These are phyloP conservation scores for Tringa solitaria DNA, from an alignment of 2,113 vertebrate genomes.

Conservation along the genomic window DNA sequence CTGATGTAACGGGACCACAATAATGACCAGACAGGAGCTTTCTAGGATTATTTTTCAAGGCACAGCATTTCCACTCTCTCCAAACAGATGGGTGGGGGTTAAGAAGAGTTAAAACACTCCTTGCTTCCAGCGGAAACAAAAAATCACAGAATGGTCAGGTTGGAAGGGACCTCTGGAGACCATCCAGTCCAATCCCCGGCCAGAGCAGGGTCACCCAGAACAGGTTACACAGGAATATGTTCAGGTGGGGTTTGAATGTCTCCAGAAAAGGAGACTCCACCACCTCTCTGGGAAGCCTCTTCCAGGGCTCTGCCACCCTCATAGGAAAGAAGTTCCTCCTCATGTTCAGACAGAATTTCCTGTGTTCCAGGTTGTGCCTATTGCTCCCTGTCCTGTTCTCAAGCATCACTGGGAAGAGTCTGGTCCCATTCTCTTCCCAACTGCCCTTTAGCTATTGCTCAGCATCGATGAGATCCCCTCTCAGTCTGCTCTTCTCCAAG, in stretches of 20 bases:
- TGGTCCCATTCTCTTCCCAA: background rate
- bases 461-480: background rate
- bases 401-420: background rate
- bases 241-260: background rate
- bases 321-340: background rate
- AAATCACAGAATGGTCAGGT: background rate
- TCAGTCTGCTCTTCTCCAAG: background rate
- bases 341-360: background rate
- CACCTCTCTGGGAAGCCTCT: background rate
- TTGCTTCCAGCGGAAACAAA: background rate
- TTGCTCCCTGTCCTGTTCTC: background rate
- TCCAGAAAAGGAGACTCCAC: background rate
- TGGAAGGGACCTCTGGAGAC: background rate
- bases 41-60: background rate
- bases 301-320: background rate
- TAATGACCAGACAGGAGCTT: background rate
- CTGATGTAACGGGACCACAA: fast-evolving
- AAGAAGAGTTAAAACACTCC: background rate
- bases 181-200: background rate
- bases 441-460: background rate
- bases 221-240: background rate
- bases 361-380: background rate
- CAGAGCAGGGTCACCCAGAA: background rate
- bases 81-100: background rate
- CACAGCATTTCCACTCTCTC: background rate